phyloP scores from a whole-genome alignment of 2,797 vertebrate species.

The Sebastes kiyomatsui region DNA sequence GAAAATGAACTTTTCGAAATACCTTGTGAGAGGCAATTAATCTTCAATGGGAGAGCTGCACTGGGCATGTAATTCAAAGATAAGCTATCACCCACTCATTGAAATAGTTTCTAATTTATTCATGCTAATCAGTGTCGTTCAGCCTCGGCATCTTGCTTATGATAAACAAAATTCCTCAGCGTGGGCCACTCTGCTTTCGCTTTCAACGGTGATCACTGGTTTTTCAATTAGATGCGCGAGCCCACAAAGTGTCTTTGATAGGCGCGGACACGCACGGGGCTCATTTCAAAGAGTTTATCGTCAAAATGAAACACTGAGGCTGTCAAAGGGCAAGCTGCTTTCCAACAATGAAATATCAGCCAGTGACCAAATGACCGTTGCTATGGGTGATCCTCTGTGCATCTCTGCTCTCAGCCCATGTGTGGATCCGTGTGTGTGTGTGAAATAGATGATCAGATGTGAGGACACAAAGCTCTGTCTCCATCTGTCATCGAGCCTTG shows the following conservation, averaged over 20 bases:
- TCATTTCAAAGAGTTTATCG: constrained; percentile 46
- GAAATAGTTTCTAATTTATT: constrained; percentile 76
- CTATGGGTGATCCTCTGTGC: constrained; percentile 47
- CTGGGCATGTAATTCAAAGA: constrained; percentile 78
- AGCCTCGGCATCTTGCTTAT: constrained; percentile 63
- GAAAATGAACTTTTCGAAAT: constrained; percentile 78
- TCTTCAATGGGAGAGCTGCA: constrained; percentile 70
- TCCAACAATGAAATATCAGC: constrained; percentile 52
- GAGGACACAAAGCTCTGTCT: constrained; percentile 64
- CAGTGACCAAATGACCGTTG: constrained; percentile 52
- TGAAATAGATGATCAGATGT: constrained; percentile 64
- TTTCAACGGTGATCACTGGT: constrained; percentile 41
- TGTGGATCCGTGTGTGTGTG: constrained; percentile 8
- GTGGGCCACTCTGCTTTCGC: constrained; percentile 34
- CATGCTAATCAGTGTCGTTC: constrained; percentile 76
- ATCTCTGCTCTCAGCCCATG: constrained; percentile 31
- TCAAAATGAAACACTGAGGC: constrained; percentile 33
- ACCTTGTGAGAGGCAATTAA: constrained; percentile 77
- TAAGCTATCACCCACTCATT: constrained; percentile 75
- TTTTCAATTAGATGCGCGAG: constrained; percentile 62
- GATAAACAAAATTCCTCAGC: constrained; percentile 68
- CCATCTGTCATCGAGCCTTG: constrained; percentile 76
- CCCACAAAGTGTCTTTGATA: constrained; percentile 50
- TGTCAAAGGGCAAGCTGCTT: constrained; percentile 22
- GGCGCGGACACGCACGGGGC: not conserved